These are phyloP conservation scores for Trichogramma evanescens DNA, from an alignment of 2,888 invertebrate genomes.

Conservation along the genomic window DNA sequence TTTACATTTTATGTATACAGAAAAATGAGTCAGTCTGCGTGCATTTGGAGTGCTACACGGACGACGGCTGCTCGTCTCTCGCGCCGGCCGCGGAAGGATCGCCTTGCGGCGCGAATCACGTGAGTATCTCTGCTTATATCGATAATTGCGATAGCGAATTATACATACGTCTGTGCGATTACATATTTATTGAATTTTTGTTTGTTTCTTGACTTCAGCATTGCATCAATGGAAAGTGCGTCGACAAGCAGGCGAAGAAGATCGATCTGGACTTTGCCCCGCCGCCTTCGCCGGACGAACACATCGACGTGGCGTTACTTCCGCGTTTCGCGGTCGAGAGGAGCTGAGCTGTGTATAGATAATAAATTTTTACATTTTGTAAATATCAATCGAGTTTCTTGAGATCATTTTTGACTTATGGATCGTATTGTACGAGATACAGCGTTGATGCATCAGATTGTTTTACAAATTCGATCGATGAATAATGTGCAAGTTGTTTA, in stretches of 20 bases:
- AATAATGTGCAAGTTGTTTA: no score
- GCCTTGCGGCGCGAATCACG: conserved; percentile 80
- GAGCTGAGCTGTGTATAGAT: no score
- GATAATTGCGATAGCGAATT: neutral
- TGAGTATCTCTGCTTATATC: conserved; percentile 43
- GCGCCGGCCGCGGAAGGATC: conserved; percentile 89
- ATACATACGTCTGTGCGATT: no score
- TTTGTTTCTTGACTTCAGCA: conserved; percentile 55
- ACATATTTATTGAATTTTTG: neutral
- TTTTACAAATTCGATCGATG: no score
- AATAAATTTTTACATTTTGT: no score
- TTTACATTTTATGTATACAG: conserved; percentile 49
- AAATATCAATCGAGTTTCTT: no score
- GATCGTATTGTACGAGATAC: no score
- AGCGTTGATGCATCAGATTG: no score
- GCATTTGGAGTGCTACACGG: conserved; percentile 79
- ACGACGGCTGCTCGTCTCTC: conserved; percentile 44
- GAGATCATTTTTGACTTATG: no score
- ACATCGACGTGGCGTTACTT: no score
- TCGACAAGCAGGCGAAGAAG: conserved; percentile 35
- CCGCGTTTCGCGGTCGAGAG: no score
- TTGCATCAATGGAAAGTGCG: conserved; percentile 82
- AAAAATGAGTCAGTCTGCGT: conserved; percentile 86
- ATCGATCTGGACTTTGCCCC: conserved; percentile 8
- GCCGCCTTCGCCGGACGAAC: neutral